These are phyloP conservation scores for Scortum barcoo DNA, from an alignment of 2,113 vertebrate species.

Conservation along the genomic window DNA sequence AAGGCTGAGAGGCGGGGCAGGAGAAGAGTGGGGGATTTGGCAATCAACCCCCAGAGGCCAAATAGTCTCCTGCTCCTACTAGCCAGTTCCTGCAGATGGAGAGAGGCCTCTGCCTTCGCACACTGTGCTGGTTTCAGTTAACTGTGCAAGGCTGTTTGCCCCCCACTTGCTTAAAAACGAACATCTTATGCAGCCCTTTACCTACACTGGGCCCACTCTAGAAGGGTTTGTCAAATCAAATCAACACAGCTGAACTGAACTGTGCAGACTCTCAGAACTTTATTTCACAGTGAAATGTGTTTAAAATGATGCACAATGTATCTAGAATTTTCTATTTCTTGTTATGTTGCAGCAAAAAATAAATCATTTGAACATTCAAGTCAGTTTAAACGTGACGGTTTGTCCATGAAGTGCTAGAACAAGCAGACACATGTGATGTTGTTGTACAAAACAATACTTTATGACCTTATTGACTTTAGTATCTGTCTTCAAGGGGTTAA, in stretches of 20 bases:
- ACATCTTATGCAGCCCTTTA: slow-evolving; percentile 36
- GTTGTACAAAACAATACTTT: neutral
- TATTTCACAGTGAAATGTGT: neutral
- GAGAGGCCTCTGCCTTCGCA: slow-evolving; percentile 51
- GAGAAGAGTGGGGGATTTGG: slow-evolving; percentile 47
- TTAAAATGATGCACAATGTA: neutral
- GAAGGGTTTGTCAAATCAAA: slow-evolving; percentile 20
- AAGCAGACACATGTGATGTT: neutral
- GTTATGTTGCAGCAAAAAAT: neutral
- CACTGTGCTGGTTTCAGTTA: slow-evolving; percentile 64
- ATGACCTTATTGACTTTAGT: neutral
- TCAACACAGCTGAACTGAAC: slow-evolving; percentile 30
- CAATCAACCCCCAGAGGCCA: slow-evolving; percentile 53
- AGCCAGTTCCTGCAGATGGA: slow-evolving; percentile 54
- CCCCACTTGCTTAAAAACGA: slow-evolving; percentile 46
- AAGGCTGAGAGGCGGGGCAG: slow-evolving; percentile 17
- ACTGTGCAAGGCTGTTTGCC: slow-evolving; percentile 61
- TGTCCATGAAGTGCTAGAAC: neutral
- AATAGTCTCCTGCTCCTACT: slow-evolving; percentile 41
- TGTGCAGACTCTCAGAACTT: neutral
- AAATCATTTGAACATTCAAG: neutral
- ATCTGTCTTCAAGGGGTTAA: slow-evolving; percentile 3
- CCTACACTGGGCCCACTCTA: slow-evolving; percentile 1
- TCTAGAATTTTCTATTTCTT: neutral
- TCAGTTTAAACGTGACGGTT: neutral